Evolutionary conservation across 1,140 invertebrate genomes (phyloP).

Genomic region (Druon quercuslanigerum): DNA sequence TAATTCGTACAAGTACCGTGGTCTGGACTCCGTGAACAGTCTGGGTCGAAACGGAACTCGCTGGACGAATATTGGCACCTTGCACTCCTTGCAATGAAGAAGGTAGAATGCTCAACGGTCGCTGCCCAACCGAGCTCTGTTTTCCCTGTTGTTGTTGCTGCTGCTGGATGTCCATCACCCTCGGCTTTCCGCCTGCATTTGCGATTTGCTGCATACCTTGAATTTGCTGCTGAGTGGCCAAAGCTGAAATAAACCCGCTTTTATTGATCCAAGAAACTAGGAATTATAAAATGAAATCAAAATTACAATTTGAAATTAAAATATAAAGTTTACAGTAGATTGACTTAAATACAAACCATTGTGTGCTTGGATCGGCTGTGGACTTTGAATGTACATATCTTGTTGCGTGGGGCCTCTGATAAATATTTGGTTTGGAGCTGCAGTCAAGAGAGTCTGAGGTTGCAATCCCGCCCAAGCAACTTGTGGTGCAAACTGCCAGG

Average conservation of each 20-base stretch:
- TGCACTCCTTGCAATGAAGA: slow-evolving; percentile 75
- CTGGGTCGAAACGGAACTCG: slow-evolving; percentile 87
- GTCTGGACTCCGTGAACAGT: slow-evolving; percentile 81
- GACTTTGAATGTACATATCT: slow-evolving; percentile 92
- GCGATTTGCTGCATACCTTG: slow-evolving; percentile 73
- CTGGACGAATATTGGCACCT: slow-evolving; percentile 80
- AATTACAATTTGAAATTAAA: slow-evolving; percentile 61
- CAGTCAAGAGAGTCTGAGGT: slow-evolving; percentile 79
- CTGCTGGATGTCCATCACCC: slow-evolving; percentile 76
- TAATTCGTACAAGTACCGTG: slow-evolving; percentile 72
- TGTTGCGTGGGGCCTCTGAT: slow-evolving; percentile 85
- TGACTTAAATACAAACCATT: slow-evolving; percentile 74
- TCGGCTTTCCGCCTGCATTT: slow-evolving; percentile 68
- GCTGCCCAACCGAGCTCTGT: slow-evolving; percentile 75
- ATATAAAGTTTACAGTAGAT: too few species aligned
- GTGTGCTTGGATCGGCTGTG: slow-evolving; percentile 80
- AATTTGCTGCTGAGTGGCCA: slow-evolving; percentile 76
- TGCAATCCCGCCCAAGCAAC: slow-evolving; percentile 84
- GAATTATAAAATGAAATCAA: slow-evolving; percentile 37
- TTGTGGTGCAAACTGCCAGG: slow-evolving; percentile 80
- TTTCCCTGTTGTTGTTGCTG: slow-evolving; percentile 75
- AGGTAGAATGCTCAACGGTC: slow-evolving; percentile 81
- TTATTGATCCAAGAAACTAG: not conserved
- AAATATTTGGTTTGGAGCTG: slow-evolving; percentile 87
- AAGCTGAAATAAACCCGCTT: slow-evolving; percentile 50